A percentile compares a stretch with the other conserved stretches of the same genome.
These are phyloP conservation scores for Aphelocoma californica DNA, from an alignment of 2,797 vertebrate genomes.

Conservation along the genomic window DNA sequence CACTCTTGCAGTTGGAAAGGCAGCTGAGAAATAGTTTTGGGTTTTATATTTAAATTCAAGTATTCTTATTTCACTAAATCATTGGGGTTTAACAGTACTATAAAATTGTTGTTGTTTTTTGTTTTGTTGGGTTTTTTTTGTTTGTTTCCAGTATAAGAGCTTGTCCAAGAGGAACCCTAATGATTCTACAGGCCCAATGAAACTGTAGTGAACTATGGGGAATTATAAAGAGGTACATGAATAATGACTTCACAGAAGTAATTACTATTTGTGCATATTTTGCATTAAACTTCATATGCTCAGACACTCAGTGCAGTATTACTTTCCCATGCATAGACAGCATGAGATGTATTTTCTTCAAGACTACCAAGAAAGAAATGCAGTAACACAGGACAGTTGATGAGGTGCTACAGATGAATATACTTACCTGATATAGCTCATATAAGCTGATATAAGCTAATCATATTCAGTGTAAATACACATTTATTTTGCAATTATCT, in stretches of 20 bases:
- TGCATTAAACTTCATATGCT: background rate
- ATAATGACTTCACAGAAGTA: background rate
- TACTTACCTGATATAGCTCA: background rate
- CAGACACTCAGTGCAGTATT: background rate
- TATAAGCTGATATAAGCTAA: background rate
- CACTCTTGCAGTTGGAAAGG: background rate
- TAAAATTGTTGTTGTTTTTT: background rate
- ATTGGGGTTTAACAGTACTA: background rate
- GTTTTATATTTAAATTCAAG: conserved; percentile 51
- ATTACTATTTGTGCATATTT: background rate
- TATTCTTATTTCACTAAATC: conserved; percentile 30
- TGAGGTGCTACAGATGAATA: background rate
- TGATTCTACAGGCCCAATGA: background rate
- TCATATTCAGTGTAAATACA: background rate
- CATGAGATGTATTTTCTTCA: background rate
- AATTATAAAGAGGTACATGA: background rate
- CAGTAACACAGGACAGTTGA: background rate
- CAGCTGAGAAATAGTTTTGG: conserved; percentile 8
- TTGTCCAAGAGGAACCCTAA: background rate
- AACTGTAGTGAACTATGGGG: background rate
- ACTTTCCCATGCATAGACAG: background rate
- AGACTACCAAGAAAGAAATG: background rate
- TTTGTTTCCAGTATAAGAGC: background rate
- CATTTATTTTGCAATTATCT: background rate
- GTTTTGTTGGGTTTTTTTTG: no score